Conservation (phyloP, 2,113 vertebrate genomes). For the Hippocampus guttulatus region DNA sequence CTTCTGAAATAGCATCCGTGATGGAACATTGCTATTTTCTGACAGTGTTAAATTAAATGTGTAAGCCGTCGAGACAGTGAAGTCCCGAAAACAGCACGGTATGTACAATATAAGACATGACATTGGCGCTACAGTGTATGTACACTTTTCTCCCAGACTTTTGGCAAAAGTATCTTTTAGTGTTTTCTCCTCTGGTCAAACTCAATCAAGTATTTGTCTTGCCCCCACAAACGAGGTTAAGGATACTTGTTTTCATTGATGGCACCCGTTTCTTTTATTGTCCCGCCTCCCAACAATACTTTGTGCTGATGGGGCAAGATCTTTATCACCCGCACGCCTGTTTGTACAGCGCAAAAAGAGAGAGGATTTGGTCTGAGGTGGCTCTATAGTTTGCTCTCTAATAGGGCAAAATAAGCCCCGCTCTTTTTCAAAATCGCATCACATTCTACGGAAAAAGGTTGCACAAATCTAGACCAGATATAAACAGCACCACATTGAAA, state of each 20-base stretch:
- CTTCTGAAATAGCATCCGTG: slow-evolving; percentile 8
- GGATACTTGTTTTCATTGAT: slow-evolving; percentile 71
- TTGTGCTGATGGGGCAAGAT: slow-evolving; percentile 71
- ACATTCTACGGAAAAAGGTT: slow-evolving; percentile 45
- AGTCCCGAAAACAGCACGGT: slow-evolving; percentile 43
- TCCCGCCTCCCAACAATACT: slow-evolving; percentile 67
- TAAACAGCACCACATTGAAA: slow-evolving; percentile 58
- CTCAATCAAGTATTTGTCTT: slow-evolving; percentile 45
- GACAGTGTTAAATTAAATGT: slow-evolving; percentile 1
- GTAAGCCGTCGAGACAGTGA: slow-evolving; percentile 17
- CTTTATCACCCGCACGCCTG: slow-evolving; percentile 66
- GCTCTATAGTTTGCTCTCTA: slow-evolving; percentile 56
- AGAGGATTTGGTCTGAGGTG: slow-evolving; percentile 68
- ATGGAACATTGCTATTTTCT: background rate
- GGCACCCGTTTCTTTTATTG: slow-evolving; percentile 66
- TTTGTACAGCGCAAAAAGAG: slow-evolving; percentile 67
- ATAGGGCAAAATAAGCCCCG: slow-evolving; percentile 50
- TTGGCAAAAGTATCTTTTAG: slow-evolving; percentile 21
- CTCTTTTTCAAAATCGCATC: slow-evolving; percentile 45
- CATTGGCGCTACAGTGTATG: slow-evolving; percentile 28
- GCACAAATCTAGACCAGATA: slow-evolving; percentile 43
- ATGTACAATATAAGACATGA: slow-evolving; percentile 50
- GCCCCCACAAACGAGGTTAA: slow-evolving; percentile 51
- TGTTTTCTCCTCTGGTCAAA: slow-evolving; percentile 20
- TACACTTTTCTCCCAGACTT: slow-evolving; percentile 37